Evolutionary conservation across 2,888 invertebrate genomes (phyloP), one percentile per base, ranked within the genome.

Genomic region (Heteromurus nitidus): DNA sequence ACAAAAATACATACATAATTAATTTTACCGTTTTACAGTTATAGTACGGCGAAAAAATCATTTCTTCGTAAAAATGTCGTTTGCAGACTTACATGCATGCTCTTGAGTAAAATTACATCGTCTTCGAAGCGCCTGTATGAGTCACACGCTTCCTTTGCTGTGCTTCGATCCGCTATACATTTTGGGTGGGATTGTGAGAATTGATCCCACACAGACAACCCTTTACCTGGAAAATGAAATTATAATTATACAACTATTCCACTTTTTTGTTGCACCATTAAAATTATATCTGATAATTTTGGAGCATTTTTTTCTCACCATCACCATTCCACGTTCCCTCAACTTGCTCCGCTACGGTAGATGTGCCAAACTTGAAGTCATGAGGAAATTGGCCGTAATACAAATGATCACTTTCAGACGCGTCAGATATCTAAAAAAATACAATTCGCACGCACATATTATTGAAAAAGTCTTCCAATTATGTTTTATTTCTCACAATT

Each of bases 151-250:
- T 60, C 73, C 18, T 77, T 47, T 11, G 82, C 84, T 13, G 67
- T 80, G 22, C 58, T 72, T 11, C 82, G 60, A 42, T 86, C 84
- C 2, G 47, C 58, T 18, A 85, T 83, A 22, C 30, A 67, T 22
- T 73, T 79, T 53, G 89, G 88, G 0, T 87, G 85, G 20, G 86
- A 85, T 81, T 88, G 88, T 13, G 88, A 86, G 80, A 89, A 89
- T 1, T 85, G 88, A 87, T 90, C 90, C 90, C 90, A 90, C 30
- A 89, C 88, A 70, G 86, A 88, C 58, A 76, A 80, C 1, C 89
- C 89, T 64, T 89, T 88, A 3, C 89, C 89, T 88, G 72, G 9
- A 85, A 74, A 18, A 30, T 24, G n/a, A 64, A 13, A 60, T 64
- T 30, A 30, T n/a, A 31, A 42, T 67, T 58, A 42, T 24, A 55